phyloP scores from a whole-genome alignment of 1,140 invertebrate genomes.

The Planococcus citri region DNA sequence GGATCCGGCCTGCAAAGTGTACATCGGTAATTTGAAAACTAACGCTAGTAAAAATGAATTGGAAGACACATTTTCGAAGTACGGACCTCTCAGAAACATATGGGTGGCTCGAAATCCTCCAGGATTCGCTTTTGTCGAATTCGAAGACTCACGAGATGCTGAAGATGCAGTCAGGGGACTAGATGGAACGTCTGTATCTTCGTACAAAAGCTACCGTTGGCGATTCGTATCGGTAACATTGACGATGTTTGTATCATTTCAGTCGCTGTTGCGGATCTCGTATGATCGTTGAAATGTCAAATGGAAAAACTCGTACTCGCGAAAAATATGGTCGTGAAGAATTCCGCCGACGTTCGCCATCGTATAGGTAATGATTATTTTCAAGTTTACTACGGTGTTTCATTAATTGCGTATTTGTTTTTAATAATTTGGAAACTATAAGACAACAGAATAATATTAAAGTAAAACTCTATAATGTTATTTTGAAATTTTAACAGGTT shows the following conservation, averaged over 20 bases:
- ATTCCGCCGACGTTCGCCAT: conserved; percentile 10
- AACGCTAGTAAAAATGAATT: conserved; percentile 84
- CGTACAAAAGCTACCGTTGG: background rate
- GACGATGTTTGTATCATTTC: conserved; percentile 15
- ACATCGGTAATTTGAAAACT: conserved; percentile 89
- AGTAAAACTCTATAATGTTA: background rate
- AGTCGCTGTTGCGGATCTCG: conserved; percentile 69
- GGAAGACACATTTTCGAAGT: conserved; percentile 84
- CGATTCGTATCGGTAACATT: too few species aligned
- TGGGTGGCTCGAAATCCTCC: conserved; percentile 93
- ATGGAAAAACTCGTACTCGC: conserved; percentile 23
- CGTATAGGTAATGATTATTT: background rate
- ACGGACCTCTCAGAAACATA: conserved; percentile 87
- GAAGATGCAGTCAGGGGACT: conserved; percentile 88
- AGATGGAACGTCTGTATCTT: conserved; percentile 74
- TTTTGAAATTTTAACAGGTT: conserved; percentile 8
- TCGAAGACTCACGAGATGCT: conserved; percentile 91
- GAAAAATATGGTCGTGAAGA: conserved; percentile 13
- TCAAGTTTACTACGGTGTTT: background rate
- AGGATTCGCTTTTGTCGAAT: conserved; percentile 96
- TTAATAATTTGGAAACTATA: background rate
- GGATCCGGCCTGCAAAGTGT: conserved; percentile 93
- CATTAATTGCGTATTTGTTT: background rate
- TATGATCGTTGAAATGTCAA: conserved; percentile 74
- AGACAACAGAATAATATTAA: background rate